Base-by-base conservation (phyloP, 2,113 vertebrate genomes). In the Calyptommatus sinebrachiatus region DNA sequence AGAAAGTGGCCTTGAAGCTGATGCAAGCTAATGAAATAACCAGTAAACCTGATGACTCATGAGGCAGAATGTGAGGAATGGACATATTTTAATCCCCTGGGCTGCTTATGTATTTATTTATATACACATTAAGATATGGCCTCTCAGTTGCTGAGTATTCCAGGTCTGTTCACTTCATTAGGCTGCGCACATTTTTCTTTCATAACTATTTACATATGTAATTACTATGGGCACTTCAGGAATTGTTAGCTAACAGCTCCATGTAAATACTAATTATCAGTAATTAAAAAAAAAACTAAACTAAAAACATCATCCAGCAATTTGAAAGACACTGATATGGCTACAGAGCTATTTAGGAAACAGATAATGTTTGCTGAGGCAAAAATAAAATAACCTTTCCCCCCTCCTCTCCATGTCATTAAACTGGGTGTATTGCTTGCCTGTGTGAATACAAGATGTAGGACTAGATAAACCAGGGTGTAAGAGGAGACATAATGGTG, bases 261-360 rank as follows among this genome's bases (percentile, higher is more conserved):
- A 91, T 95, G 95, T 94, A 95, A 96, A 96, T 95, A 93, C 89
- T 93, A 96, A 96, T 96, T 96, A 96, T 94, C 93, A 81, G 93
- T 95, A 94, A 96, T 95, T 96, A 95, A 96, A 95, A 95, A 95
- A 60, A 31, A 18, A 7, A 16, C 31, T 35, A 67, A 62, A 68
- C 21, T 10, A 20, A 61, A 74, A 68, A n/a, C 53, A 29, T 8
- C 77, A 60, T 91, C 88, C 82, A 85, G 88, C 94, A 89, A 90
- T 92, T 91, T 94, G 77, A 93, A 95, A 91, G 92, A 90, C 87
- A 92, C 92, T 90, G 88, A 88, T 89, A 91, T 85, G 92, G 86
- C 88, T 87, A 91, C 93, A 95, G 93, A 86, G 93, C 90, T 92
- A 84, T 92, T 95, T 94, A 70, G 82, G 81, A 87, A 87, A 82